Base-by-base conservation (phyloP, 2,113 vertebrate genomes). In the Dascyllus trimaculatus region DNA sequence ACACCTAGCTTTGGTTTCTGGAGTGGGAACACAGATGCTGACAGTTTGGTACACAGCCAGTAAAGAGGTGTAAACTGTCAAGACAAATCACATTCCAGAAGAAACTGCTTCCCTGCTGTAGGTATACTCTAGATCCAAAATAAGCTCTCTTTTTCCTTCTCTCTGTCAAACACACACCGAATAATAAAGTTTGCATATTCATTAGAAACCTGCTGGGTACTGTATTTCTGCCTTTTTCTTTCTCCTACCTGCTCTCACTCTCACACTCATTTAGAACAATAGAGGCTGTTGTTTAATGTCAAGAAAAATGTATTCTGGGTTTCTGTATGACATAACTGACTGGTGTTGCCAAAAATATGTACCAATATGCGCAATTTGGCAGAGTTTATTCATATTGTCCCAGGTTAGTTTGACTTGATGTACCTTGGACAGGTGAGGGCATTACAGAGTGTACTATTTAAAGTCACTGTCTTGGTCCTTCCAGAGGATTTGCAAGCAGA, bases 1-100 rank as follows among this genome's bases (percentile, higher is more conserved):
- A 58, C 25, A 70, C 61, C 56, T 62, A 56, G 68, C 53, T 78
- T 66, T 64, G 69, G 80, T 75, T 72, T 84, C 75, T 77, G 78
- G 71, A 85, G 52, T 61, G 63, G 67, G 60, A 82, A 75, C 65
- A 76, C 68, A 75, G 70, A 56, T 59, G 68, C 25, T 75, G 35
- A 75, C 77, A 56, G 71, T 70, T 81, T 78, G 65, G 24, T 69
- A 29, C 38, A 71, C 57, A 53, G 38, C 38, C 65, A 71, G 53
- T 66, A 26, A 81, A 32, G 38, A 48, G 62, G 64, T 71, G 66
- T 79, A 76, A 83, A 79, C 52, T 61, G 70, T 48, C 38, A 75
- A 43, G 51, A 78, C 68, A 43, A 78, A 81, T 69, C 25, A 78
- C 57, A 82, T 71, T 85, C 60, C 24, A 69, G 61, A 22, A 49